Base-by-base conservation (phyloP, 2,888 invertebrate species). In the Osmoderma eremita region DNA sequence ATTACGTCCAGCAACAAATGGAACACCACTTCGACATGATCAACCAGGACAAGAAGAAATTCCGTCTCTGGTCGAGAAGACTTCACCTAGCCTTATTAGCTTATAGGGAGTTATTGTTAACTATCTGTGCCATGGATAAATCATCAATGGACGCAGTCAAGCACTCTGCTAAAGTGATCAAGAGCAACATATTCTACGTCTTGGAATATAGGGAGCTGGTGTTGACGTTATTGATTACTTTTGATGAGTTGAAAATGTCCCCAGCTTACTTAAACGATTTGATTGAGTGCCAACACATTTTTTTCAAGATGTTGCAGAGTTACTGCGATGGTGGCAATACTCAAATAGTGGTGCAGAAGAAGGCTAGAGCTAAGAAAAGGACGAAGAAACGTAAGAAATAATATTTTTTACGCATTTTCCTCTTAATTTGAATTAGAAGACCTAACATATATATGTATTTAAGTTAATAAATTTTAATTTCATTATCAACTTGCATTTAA, bases 191-290 rank as follows among this genome's bases (percentile, higher is more conserved):
- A 72, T 95, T 98, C 83, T 98, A 98, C 83, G 91, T 96, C 50
- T 85, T 93, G 75, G 98, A 98, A 82, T 97, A 97, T 81, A 87
- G 98, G 71, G 98, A 98, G 82, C 90, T 95, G 73, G 88, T 95
- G 77, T 84, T 95, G 65, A 87, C 88, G 58, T 88, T 95, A 72
- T 83, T 97, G 76, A 85, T 92, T 72, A 90, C 88, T 76, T 98
- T 91, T 83, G 91, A 96, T 78, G 92, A 95, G 78, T 83, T 88
- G 74, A 92, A 93, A 84, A 92, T 95, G 88, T 92, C 96, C 68
- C 89, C 90, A 76, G 85, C 87, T 1, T 97, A 92, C 81, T 84
- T 98, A 71, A 89, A 90, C 72, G 97, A 98, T 83, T 85, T 98
- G 64, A 85, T 97, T 5, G 94, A 96, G 82, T 93, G 95, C 0